Conservation (phyloP, 2,888 invertebrate genomes). For the Glaucopsyche alexis region DNA sequence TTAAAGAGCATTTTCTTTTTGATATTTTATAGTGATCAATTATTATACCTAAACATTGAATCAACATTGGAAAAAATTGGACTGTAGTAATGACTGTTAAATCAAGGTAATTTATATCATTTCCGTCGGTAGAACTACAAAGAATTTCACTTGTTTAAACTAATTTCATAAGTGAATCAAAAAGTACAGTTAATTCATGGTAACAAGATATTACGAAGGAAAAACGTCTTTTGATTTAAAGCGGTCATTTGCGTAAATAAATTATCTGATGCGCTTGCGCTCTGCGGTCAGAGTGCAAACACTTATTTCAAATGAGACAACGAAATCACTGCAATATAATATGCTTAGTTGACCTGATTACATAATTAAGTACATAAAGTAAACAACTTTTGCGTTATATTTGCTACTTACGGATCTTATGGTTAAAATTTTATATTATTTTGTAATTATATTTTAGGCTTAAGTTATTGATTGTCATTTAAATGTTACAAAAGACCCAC, state of each 20-base stretch:
- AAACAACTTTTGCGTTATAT: background rate
- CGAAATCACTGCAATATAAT: constrained; percentile 17
- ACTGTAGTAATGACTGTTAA: no score
- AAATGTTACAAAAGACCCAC: no score
- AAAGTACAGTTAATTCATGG: constrained; percentile 7
- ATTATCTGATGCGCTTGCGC: constrained; percentile 19
- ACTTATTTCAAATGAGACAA: constrained; percentile 27
- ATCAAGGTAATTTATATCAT: background rate
- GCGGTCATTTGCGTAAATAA: constrained; percentile 15
- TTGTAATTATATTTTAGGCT: no score
- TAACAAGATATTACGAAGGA: constrained; percentile 26
- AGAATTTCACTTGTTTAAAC: background rate
- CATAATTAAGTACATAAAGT: constrained; percentile 1
- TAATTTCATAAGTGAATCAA: background rate
- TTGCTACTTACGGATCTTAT: background rate
- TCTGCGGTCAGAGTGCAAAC: constrained; percentile 26
- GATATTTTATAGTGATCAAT: no score
- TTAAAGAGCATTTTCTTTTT: no score
- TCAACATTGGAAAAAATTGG: no score
- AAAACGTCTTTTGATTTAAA: constrained; percentile 24
- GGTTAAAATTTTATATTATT: no score
- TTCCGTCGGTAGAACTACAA: background rate
- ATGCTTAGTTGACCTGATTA: constrained; percentile 15
- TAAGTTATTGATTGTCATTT: no score
- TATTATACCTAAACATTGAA: no score